Base-by-base conservation (phyloP, 2,113 vertebrate species). In the Alosa alosa region DNA sequence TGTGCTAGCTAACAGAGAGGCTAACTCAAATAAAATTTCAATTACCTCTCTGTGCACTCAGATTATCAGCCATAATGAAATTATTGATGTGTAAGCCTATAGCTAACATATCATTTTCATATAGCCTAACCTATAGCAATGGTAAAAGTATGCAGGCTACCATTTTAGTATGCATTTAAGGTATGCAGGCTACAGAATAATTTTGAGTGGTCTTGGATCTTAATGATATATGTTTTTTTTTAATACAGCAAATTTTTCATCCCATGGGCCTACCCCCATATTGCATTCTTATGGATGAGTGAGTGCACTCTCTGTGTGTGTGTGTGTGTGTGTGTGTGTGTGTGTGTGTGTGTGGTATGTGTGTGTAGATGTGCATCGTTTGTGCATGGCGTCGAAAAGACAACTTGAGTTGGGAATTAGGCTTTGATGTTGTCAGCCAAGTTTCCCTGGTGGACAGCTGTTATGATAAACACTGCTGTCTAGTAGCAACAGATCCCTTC, bases 401-500 rank as follows among this genome's bases (percentile, higher is more conserved):
- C 84, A 93, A 92, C 91, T 90, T 94, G 93, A 91, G 90, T 87
- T 92, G 88, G 91, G 86, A 92, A 93, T 90, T 84, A 89, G 86
- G 84, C 91, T 93, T 92, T 93, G 92, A 94, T 93, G 90, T 86
- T 83, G 85, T 85, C 88, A 90, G 93, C 93, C 95, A 94, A 91
- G 91, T 94, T 94, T 94, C 91, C 92, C 91, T 91, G 90, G 92
- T 92, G 93, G 93, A 93, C 91, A 91, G 91, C 91, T 94, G 93
- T 94, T 95, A 91, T 94, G 94, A 94, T 94, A 93, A 93, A 94
- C 92, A 93, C 82, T 83, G 45, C 90, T 91, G 93, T 93, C 90
- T 93, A 89, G 93, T 92, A 92, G 92, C 93, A 93, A 93, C 91
- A 94, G 92, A 94, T 90, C 88, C 87, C 49, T 88, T 92, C 90